Percentiles rank a stretch among this genome's conserved stretches.
These are phyloP conservation scores for Acomys russatus DNA, from an alignment of 2,797 vertebrate genomes.

Conservation along the genomic window DNA sequence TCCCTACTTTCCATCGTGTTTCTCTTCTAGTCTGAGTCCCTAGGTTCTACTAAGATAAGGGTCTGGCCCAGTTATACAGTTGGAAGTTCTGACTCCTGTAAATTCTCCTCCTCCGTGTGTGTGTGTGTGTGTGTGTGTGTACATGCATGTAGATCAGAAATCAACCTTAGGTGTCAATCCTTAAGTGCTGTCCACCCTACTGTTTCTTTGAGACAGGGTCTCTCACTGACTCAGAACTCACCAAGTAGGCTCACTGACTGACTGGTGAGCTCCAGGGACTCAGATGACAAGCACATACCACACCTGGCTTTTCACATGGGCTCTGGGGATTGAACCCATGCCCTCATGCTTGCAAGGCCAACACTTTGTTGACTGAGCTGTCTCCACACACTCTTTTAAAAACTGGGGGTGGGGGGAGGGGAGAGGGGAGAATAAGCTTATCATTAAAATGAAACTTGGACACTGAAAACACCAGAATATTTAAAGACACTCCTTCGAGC, in stretches of 20 bases:
- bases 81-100: slow-evolving; percentile 23
- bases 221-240: neutral
- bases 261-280: neutral
- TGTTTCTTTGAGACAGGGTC: neutral
- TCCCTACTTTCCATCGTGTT: slow-evolving; percentile 27
- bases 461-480: slow-evolving; percentile 6
- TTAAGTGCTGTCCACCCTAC: neutral
- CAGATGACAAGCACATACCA: neutral
- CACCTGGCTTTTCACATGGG: neutral
- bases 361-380: neutral
- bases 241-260: neutral
- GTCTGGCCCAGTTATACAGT: neutral
- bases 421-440: neutral
- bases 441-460: slow-evolving; percentile 67
- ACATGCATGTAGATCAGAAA: neutral
- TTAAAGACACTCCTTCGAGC: neutral
- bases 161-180: neutral
- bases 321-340: neutral
- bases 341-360: neutral
- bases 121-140: neutral
- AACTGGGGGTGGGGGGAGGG: no score
- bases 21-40: slow-evolving; percentile 41
- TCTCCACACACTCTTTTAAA: slow-evolving; percentile 44
- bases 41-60: neutral
- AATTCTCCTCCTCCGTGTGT: neutral